Percentiles rank a stretch among this genome's conserved stretches.
Conservation (phyloP, 2,797 vertebrate species). For the Diplodus puntazzo region DNA sequence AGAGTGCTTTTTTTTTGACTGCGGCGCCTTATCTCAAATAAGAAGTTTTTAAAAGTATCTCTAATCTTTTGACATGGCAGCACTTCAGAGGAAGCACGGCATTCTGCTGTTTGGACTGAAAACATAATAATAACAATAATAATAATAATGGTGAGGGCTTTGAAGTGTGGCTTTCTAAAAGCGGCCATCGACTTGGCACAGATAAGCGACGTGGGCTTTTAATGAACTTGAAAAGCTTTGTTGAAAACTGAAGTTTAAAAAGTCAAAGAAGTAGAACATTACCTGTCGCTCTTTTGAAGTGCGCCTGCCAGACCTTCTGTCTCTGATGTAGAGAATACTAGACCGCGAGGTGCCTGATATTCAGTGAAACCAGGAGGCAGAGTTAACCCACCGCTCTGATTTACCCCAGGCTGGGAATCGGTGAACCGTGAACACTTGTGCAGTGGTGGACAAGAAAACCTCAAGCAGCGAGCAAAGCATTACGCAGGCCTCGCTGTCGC, state of each 20-base stretch:
- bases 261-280: conserved; percentile 12
- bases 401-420: conserved; percentile 49
- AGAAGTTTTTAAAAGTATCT: conserved; percentile 57
- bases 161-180: conserved; percentile 56
- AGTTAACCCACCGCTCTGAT: conserved; percentile 45
- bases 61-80: conserved; percentile 61
- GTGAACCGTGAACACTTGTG: conserved; percentile 56
- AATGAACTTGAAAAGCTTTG: conserved; percentile 45
- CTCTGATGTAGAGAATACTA: not conserved
- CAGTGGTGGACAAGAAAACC: conserved; percentile 50
- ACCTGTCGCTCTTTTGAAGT: conserved; percentile 24
- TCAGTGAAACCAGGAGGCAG: conserved; percentile 34
- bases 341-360: not conserved
- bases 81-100: conserved; percentile 46
- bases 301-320: not conserved
- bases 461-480: conserved; percentile 34
- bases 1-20: conserved; percentile 35
- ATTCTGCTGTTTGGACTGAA: conserved; percentile 37
- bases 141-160: conserved; percentile 32
- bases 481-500: conserved; percentile 7
- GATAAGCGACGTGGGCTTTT: conserved; percentile 49
- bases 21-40: conserved; percentile 57
- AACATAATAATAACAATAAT: conserved; percentile 23
- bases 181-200: conserved; percentile 31
- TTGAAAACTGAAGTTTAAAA: conserved; percentile 28